These are phyloP conservation scores for Lepidostoma basale DNA, from an alignment of 1,140 invertebrate species.

Conservation along the genomic window DNA sequence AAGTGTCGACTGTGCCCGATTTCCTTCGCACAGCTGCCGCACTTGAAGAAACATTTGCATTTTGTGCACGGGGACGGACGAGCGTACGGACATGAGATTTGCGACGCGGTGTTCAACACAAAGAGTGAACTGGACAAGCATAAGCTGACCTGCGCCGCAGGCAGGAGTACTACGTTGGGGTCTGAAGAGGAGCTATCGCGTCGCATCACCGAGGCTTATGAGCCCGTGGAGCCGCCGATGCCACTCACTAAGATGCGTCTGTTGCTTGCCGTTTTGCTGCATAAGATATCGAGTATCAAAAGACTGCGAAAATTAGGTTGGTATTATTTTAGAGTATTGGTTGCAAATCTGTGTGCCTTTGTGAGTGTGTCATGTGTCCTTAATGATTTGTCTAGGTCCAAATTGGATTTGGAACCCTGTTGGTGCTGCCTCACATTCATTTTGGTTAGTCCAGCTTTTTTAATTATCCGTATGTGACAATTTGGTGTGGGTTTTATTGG, in stretches of 20 bases:
- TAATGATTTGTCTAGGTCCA: constrained; percentile 41
- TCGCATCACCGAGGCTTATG: constrained; percentile 50
- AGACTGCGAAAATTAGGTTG: constrained; percentile 77
- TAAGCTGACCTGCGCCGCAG: constrained; percentile 58
- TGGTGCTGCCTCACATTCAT: constrained; percentile 21
- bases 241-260: constrained; percentile 76
- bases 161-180: constrained; percentile 35
- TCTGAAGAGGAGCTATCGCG: constrained; percentile 50
- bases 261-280: constrained; percentile 76
- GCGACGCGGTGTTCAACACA: constrained; percentile 76
- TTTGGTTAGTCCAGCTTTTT: constrained; percentile 40
- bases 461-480: constrained; percentile 24
- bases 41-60: constrained; percentile 82
- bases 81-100: constrained; percentile 73
- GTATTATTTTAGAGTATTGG: constrained; percentile 46
- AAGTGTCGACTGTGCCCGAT: constrained; percentile 71
- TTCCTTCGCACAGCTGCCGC: constrained; percentile 78
- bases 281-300: constrained; percentile 80
- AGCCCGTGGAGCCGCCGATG: constrained; percentile 62
- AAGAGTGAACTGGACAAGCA: constrained; percentile 75
- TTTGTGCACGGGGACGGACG: constrained; percentile 78
- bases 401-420: constrained; percentile 27
- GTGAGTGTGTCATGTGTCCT: constrained; percentile 40
- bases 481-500: constrained; percentile 13
- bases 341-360: constrained; percentile 40